Evolutionary conservation across 2,113 vertebrate species (phyloP).

Genomic region (Caranx melampygus): DNA sequence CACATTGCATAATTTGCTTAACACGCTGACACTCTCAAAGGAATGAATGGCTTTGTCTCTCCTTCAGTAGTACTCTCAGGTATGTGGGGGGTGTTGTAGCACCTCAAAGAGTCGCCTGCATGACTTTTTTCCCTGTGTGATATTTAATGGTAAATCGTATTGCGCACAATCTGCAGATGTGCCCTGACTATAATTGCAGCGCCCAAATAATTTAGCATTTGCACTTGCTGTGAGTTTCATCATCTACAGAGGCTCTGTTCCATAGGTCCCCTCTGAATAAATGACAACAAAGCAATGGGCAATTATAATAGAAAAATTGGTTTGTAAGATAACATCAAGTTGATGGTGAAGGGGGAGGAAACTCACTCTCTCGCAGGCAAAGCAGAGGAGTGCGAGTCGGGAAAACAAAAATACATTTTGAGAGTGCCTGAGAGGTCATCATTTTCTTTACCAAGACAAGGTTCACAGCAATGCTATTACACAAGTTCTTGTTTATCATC

Average conservation of each 20-base stretch:
- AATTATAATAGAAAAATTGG: conserved; percentile 75
- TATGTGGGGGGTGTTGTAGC: not conserved
- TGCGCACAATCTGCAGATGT: conserved; percentile 9
- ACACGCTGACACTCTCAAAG: not conserved
- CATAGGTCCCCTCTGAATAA: conserved; percentile 54
- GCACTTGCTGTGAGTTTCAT: conserved; percentile 65
- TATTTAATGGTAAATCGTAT: conserved; percentile 18
- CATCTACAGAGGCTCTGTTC: conserved; percentile 42
- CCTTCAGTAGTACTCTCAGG: not conserved
- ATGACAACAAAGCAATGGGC: conserved; percentile 65
- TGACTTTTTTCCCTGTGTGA: not conserved
- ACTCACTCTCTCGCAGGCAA: not conserved
- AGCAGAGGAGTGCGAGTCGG: not conserved
- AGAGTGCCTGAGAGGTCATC: conserved; percentile 26
- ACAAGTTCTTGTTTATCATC: conserved; percentile 61
- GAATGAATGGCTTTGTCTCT: not conserved
- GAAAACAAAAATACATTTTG: conserved; percentile 30
- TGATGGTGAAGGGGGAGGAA: conserved; percentile 48
- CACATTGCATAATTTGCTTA: not conserved
- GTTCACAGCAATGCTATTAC: conserved; percentile 48
- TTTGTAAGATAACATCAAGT: conserved; percentile 68
- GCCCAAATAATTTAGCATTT: conserved; percentile 51
- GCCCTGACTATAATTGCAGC: conserved; percentile 36
- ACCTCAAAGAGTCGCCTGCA: conserved; percentile 5
- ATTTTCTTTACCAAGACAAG: conserved; percentile 41